Percentiles rank a stretch among this genome's conserved stretches.
Conservation (phyloP, 2,888 invertebrate genomes). For the Blomia tropicalis region DNA sequence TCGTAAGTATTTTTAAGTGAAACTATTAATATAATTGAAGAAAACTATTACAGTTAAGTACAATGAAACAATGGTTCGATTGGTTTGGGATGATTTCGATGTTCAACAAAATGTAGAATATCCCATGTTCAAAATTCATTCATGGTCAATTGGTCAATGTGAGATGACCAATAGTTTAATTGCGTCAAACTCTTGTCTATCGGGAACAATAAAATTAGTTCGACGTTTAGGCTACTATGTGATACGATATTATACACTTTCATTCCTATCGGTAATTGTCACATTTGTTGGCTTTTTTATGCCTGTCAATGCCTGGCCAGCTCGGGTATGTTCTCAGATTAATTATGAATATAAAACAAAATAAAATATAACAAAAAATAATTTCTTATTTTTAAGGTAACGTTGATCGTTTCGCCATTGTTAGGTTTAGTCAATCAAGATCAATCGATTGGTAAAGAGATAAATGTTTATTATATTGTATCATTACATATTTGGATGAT, state of each 20-base stretch:
- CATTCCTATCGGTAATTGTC: conserved; percentile 21
- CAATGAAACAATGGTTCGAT: background rate
- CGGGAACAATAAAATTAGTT: conserved; percentile 15
- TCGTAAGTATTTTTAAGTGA: conserved; percentile 17
- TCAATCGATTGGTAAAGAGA: conserved; percentile 26
- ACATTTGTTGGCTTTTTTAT: conserved; percentile 25
- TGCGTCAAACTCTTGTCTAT: conserved; percentile 16
- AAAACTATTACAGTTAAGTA: conserved; percentile 14
- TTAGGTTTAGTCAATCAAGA: conserved; percentile 44
- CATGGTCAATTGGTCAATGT: background rate
- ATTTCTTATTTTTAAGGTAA: background rate
- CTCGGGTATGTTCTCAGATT: conserved; percentile 1
- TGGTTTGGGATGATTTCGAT: conserved; percentile 15
- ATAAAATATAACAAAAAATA: background rate
- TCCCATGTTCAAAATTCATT: conserved; percentile 21
- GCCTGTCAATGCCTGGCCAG: conserved; percentile 20
- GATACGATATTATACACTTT: conserved; percentile 22
- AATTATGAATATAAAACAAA: no score
- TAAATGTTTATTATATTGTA: conserved; percentile 33
- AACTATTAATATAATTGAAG: background rate
- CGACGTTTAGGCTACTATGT: conserved; percentile 24
- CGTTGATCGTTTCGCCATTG: conserved; percentile 50
- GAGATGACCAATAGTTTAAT: background rate
- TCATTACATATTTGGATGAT: conserved; percentile 32
- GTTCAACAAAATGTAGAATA: background rate